Conservation (phyloP, 1,140 invertebrate genomes). For the Thaumetopoea pityocampa region DNA sequence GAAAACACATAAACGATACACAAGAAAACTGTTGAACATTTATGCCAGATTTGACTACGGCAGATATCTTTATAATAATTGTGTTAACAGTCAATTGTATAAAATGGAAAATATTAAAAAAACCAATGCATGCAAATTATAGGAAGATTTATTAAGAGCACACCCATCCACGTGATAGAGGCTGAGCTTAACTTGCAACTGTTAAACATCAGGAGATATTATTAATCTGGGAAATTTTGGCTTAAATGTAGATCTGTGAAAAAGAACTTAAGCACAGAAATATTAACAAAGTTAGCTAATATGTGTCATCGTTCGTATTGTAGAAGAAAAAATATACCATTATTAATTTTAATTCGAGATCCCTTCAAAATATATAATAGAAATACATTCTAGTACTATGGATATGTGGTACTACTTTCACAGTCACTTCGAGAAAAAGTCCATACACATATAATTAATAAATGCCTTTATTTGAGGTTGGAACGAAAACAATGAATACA, state of each 20-base stretch:
- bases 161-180: background rate
- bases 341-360: background rate
- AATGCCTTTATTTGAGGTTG: too few relatives aligned
- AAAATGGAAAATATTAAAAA: background rate
- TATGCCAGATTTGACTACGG: constrained; percentile 7
- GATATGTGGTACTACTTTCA: too few relatives aligned
- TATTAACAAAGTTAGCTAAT: background rate
- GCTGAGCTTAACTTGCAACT: background rate
- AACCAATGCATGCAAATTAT: background rate
- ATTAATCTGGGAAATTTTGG: background rate
- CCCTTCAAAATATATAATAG: background rate
- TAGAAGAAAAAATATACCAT: background rate
- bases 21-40: constrained; percentile 1
- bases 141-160: background rate
- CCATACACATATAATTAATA: too few relatives aligned
- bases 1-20: constrained; percentile 2
- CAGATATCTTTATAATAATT: constrained; percentile 3
- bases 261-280: background rate
- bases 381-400: background rate
- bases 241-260: background rate
- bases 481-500: too few relatives aligned
- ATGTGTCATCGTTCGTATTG: background rate
- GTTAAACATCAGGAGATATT: background rate
- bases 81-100: background rate
- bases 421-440: too few relatives aligned